Percentiles rank a stretch among this genome's conserved stretches.
Conservation (phyloP, 2,888 invertebrate genomes). For the Leptarthrus brevirostris region DNA sequence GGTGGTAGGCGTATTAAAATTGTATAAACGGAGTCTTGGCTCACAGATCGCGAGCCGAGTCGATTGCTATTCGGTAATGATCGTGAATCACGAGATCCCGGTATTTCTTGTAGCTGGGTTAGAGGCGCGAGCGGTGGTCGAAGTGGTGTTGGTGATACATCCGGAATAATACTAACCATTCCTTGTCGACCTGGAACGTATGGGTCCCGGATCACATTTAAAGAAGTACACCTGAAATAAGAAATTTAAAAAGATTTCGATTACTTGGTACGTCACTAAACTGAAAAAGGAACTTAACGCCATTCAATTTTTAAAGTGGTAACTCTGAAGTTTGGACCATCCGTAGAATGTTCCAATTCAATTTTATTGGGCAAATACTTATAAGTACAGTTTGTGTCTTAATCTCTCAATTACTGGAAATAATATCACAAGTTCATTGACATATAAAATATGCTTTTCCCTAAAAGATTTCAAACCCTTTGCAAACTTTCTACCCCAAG, state of each 20-base stretch:
- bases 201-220: conserved; percentile 84
- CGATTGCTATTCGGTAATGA: conserved; percentile 71
- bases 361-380: too few relatives aligned
- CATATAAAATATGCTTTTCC: too few relatives aligned
- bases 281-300: not conserved
- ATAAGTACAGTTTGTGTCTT: too few relatives aligned
- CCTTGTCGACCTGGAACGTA: conserved; percentile 72
- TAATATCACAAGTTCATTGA: too few relatives aligned
- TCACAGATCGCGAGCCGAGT: conserved; percentile 73
- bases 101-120: conserved; percentile 66
- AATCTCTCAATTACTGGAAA: too few relatives aligned
- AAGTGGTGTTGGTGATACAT: conserved; percentile 66
- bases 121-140: conserved; percentile 68
- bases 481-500: too few relatives aligned
- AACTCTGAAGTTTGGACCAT: not conserved
- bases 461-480: too few relatives aligned
- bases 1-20: conserved; percentile 89
- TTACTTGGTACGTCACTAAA: not conserved
- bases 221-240: conserved; percentile 78
- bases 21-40: conserved; percentile 87
- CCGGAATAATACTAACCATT: conserved; percentile 64
- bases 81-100: conserved; percentile 71
- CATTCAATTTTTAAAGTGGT: not conserved
- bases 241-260: not conserved
- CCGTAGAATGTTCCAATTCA: too few relatives aligned